A percentile compares a stretch with the other conserved stretches of the same genome.
phyloP scores from a whole-genome alignment of 2,113 vertebrate species.

The Myotis brandtii region DNA sequence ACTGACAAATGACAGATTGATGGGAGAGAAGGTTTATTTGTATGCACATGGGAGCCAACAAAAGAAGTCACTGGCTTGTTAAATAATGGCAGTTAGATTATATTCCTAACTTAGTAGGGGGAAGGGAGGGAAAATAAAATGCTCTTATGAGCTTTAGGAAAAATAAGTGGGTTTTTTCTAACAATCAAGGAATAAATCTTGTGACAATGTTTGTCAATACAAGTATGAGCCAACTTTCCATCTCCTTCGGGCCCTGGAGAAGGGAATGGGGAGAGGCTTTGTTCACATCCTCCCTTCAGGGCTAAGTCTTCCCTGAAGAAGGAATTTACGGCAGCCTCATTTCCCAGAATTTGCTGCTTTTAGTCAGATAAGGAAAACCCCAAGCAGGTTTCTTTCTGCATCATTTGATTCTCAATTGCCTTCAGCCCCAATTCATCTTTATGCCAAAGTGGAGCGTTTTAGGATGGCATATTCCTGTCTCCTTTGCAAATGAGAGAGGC shows the following conservation, averaged over 20 bases:
- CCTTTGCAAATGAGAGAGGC: not conserved
- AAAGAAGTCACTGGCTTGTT: not conserved
- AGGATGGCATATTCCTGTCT: not conserved
- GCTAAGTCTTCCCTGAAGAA: not conserved
- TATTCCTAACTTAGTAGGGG: too few relatives aligned
- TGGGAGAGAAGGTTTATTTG: not conserved
- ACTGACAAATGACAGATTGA: not conserved
- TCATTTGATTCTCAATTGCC: not conserved
- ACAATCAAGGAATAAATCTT: not conserved
- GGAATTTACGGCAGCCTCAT: not conserved
- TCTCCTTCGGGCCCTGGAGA: not conserved
- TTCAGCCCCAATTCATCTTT: not conserved
- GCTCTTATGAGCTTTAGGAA: not conserved
- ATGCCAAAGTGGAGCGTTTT: not conserved
- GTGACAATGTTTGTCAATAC: not conserved
- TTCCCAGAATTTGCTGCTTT: not conserved
- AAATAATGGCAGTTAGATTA: not conserved
- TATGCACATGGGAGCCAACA: not conserved
- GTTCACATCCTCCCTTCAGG: not conserved
- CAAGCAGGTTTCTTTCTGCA: not conserved
- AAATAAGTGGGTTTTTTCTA: not conserved
- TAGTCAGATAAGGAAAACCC: not conserved
- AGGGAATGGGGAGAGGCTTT: not conserved
- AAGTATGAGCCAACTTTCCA: not conserved
- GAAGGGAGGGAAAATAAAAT: not conserved